phyloP scores from a whole-genome alignment of 2,113 vertebrate genomes.

The Clupea harengus region DNA sequence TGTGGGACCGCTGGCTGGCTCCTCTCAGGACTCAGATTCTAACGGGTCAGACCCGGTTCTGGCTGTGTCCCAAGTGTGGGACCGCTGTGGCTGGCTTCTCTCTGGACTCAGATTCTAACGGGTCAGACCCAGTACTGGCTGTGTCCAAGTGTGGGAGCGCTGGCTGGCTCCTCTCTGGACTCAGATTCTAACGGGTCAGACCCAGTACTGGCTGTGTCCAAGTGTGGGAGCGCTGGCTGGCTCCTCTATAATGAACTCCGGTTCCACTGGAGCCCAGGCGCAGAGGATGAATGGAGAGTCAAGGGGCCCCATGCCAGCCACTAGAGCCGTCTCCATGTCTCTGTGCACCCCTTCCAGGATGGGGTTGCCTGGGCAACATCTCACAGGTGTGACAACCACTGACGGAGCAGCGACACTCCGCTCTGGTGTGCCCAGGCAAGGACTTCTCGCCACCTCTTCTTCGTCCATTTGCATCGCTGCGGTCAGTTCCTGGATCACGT shows the following conservation, averaged over 20 bases:
- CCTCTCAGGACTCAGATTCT: neutral
- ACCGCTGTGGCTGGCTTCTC: too few species aligned
- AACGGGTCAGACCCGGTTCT: slow-evolving; percentile 79
- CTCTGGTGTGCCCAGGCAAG: slow-evolving; percentile 60
- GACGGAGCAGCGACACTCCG: slow-evolving; percentile 71
- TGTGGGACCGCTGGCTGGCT: too few species aligned
- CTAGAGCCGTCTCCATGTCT: slow-evolving; percentile 41
- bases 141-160: too few species aligned
- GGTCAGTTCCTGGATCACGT: slow-evolving; percentile 58
- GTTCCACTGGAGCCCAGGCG: slow-evolving; percentile 72
- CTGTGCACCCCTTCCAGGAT: slow-evolving; percentile 43
- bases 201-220: slow-evolving; percentile 81
- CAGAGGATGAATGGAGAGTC: slow-evolving; percentile 54
- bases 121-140: slow-evolving; percentile 82
- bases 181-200: slow-evolving; percentile 77
- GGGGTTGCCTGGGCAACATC: slow-evolving; percentile 35
- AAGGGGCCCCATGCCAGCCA: slow-evolving; percentile 48
- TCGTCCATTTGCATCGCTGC: slow-evolving; percentile 39
- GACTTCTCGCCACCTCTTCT: slow-evolving; percentile 38
- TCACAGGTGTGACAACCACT: slow-evolving; percentile 79
- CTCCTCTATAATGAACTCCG: slow-evolving; percentile 67
- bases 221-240: slow-evolving; percentile 71
- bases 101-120: neutral
- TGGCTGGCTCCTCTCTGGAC: slow-evolving; percentile 53
- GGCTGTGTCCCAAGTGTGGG: too few species aligned